Base-by-base conservation (phyloP, 2,888 invertebrate species). In the Diaphora mendica region DNA sequence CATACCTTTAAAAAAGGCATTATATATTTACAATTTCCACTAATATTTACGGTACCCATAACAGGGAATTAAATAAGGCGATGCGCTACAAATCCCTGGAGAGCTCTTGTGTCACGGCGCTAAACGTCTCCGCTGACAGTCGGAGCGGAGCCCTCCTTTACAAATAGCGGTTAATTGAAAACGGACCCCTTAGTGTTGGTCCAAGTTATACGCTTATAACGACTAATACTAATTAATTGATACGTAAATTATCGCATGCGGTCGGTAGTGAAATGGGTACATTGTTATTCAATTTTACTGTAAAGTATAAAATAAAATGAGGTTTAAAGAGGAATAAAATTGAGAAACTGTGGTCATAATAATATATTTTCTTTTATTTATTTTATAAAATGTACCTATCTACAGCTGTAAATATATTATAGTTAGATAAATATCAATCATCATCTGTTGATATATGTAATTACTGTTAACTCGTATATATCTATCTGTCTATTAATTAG, bases 141-240 rank as follows among this genome's bases (percentile, higher is more conserved):
- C 84, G 74, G 83, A 83, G 85, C 89, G 87, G 64, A 72, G 69
- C 75, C 77, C 76, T 75, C 75, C 76, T 89, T 88, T 82, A 90
- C 94, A 94, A 93, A 93, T 92, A 93, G 86, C 87, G 88, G 90
- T 91, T 94, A 94, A 94, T 94, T 94, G 94, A 92, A 94, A 93
- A 91, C 82, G 86, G 90, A 89, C 87, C 85, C 81, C 73, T 74
- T 20, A 26, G 64, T 67, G 71, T 5, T 73, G 89, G 89, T 77
- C 62, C 82, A 88, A 89, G 82, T 51, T 51, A 79, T 3, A 70
- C 79, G 77, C 73, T 82, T 33, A 26, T 3, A 51, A 42, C 70
- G 68, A 13, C 20, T 26, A 51, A 26, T 30, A 1, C 15, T 26
- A 8, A 17, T 17, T 62, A 26, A 59, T 26, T 26, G 3, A 62